These are phyloP conservation scores for Drosophila prostipennis DNA, from an alignment of 2,888 invertebrate genomes.

Conservation along the genomic window DNA sequence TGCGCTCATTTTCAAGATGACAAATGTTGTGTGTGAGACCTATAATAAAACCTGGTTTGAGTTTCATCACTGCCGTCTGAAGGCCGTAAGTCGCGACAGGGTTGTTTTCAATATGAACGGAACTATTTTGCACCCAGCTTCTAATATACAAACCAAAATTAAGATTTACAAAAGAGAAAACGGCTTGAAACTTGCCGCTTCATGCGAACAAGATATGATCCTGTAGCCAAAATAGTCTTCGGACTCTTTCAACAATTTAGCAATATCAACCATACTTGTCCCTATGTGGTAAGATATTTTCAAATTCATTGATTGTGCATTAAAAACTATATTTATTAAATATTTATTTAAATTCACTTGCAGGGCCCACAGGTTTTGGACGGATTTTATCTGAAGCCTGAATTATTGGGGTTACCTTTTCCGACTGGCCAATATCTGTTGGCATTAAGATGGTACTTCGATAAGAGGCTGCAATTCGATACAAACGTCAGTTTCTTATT, in stretches of 20 bases:
- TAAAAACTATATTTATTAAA: too few species aligned
- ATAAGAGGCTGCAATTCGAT: background rate
- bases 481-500: background rate
- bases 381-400: background rate
- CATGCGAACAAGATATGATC: background rate
- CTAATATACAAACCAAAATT: background rate
- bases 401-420: background rate
- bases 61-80: constrained; percentile 41
- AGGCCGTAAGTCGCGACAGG: constrained; percentile 20
- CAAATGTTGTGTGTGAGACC: constrained; percentile 42
- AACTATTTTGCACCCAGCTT: background rate
- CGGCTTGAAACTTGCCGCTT: constrained; percentile 38
- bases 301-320: too few species aligned
- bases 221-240: background rate
- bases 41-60: constrained; percentile 43
- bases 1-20: constrained; percentile 40
- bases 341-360: background rate
- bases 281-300: constrained; percentile 13
- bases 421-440: background rate
- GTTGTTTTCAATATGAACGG: constrained; percentile 4
- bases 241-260: constrained; percentile 6
- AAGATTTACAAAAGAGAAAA: constrained; percentile 35
- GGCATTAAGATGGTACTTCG: background rate
- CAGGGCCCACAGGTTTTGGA: background rate
- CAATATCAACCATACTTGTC: constrained; percentile 23